Base-by-base conservation (phyloP, 92 coral and sea anemone genomes). In the Anthopleura xanthogrammica region DNA sequence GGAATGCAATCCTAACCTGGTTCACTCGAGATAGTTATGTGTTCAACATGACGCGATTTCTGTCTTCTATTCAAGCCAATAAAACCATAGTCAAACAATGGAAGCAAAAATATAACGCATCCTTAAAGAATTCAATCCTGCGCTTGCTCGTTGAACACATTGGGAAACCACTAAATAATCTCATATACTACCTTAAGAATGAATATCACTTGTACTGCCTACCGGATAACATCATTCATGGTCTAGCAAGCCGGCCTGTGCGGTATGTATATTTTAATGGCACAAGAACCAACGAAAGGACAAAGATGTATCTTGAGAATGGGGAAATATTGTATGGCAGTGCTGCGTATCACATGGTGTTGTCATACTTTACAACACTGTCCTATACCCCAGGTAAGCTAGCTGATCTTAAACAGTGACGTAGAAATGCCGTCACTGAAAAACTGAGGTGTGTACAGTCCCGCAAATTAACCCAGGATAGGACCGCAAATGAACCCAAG, bases 221-320 rank as follows among this genome's bases (percentile, higher is more conserved):
- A 10, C 93, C 93, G 16, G 42, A 77, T 41, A 82, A 77, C 24
- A 87, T 87, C 60, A 84, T 89, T 50, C 82, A 85, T 78, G 93
- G 93, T 9, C 77, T 90, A 79, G 90, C 89, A 9, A 87, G 89
- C 29, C 83, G 87, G 41, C 93, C 93, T 16, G 81, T 90, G 16
- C 76, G 70, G 39, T 75, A 81, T 52, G 83, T 90, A 11, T 90
- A 87, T 79, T 22, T 60, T 41, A 85, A 90, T 29, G 93, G 91
- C 41, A 78, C 87, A 60, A 76, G 77, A 68, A 90, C 91, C 66
- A 78, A 79, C 17, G 50, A 83, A 41, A 73, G 43, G 85, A 82
- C 93, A 1, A 75, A 50, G 56, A 79, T 42, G 46, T 79, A 86
- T 48, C 29, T 90, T 52, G 88, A 74, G 17, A 86, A 74, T 4